phyloP scores from a whole-genome alignment of 2,113 vertebrate genomes.

The Archocentrus centrarchus region DNA sequence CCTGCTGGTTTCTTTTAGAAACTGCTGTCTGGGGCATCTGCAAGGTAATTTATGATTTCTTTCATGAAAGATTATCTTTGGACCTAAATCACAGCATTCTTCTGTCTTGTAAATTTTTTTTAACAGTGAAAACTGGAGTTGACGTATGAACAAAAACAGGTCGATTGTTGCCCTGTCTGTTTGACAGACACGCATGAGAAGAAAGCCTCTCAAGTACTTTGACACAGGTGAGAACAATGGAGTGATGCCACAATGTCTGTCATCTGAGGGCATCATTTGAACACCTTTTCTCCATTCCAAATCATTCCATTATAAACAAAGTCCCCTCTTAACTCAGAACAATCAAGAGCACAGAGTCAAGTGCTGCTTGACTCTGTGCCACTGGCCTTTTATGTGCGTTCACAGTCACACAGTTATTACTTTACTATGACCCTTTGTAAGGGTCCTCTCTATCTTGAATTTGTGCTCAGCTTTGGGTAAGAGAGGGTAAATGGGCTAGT shows the following conservation, averaged over 20 bases:
- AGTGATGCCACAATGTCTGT: slow-evolving; percentile 17
- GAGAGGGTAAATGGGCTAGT: slow-evolving; percentile 29
- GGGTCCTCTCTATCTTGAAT: slow-evolving; percentile 4
- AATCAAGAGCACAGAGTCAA: not conserved
- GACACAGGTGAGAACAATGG: slow-evolving; percentile 3
- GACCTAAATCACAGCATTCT: slow-evolving; percentile 57
- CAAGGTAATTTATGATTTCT: slow-evolving; percentile 57
- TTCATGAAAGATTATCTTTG: slow-evolving; percentile 35
- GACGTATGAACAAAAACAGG: slow-evolving; percentile 33
- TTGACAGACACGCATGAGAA: not conserved
- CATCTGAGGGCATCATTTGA: not conserved
- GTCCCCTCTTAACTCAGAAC: slow-evolving; percentile 5
- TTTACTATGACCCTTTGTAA: slow-evolving; percentile 7
- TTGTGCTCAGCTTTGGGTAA: not conserved
- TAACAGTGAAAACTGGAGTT: slow-evolving; percentile 40
- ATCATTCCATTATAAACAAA: slow-evolving; percentile 26
- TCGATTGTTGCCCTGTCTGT: not conserved
- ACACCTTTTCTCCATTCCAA: not conserved
- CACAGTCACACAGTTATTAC: slow-evolving; percentile 15
- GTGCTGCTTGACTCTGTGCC: slow-evolving; percentile 18
- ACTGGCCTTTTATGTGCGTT: slow-evolving; percentile 30
- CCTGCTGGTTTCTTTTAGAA: slow-evolving; percentile 57
- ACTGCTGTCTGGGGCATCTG: slow-evolving; percentile 51
- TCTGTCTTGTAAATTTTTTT: slow-evolving; percentile 51
- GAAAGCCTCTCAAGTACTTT: not conserved